phyloP scores from a whole-genome alignment of 2,888 invertebrate genomes.

The Biston stratarius region DNA sequence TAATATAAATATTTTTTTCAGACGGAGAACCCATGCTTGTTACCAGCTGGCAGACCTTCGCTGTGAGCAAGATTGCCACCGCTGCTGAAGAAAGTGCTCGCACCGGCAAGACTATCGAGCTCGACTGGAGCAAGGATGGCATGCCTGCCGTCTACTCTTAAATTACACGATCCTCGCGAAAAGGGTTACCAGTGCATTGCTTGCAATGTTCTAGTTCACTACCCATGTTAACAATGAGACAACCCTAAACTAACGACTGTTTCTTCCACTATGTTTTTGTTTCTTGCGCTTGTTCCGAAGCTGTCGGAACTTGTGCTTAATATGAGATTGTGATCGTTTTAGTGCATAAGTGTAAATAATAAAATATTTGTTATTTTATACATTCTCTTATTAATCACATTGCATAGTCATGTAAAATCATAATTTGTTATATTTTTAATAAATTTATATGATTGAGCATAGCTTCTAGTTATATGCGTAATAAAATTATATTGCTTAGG shows the following conservation, averaged over 20 bases:
- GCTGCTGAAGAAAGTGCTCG: conserved; percentile 86
- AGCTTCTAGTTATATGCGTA: no score
- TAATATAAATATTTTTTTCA: conserved; percentile 32
- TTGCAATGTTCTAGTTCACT: not conserved
- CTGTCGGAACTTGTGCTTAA: not conserved
- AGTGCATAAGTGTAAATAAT: conserved; percentile 20
- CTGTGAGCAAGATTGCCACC: conserved; percentile 85
- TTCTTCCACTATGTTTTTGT: not conserved
- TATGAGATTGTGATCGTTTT: conserved; percentile 16
- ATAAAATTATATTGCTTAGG: no score
- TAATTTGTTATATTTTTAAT: no score
- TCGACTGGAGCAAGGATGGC: conserved; percentile 82
- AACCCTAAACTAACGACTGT: not conserved
- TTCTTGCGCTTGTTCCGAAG: not conserved
- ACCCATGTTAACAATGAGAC: not conserved
- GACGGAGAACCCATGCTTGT: conserved; percentile 70
- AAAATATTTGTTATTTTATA: conserved; percentile 6
- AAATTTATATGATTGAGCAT: no score
- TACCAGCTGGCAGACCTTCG: conserved; percentile 82
- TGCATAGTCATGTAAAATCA: no score
- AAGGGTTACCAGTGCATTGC: not conserved
- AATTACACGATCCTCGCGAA: conserved; percentile 25
- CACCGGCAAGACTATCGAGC: conserved; percentile 78
- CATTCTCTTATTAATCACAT: not conserved
- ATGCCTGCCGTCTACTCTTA: conserved; percentile 70